Percentiles rank a stretch among this genome's conserved stretches.
Evolutionary conservation across 2,888 invertebrate species (phyloP).

Genomic region (Camponotus fellah): DNA sequence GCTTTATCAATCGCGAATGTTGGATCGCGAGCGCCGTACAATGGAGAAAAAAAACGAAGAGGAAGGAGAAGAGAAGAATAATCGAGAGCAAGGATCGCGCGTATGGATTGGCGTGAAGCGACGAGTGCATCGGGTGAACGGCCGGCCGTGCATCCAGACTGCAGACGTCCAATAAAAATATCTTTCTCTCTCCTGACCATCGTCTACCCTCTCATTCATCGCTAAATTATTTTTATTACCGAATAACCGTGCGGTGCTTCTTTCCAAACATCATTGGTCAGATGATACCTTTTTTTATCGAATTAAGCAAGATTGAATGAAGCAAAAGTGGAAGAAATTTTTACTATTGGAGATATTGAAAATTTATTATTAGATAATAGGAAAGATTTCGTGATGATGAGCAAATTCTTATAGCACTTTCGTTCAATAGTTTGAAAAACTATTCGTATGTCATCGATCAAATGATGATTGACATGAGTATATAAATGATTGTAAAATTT

Average conservation of each 20-base stretch:
- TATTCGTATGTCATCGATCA: not conserved
- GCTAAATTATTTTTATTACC: constrained; percentile 77
- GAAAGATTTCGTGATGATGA: not conserved
- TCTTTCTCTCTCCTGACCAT: constrained; percentile 70
- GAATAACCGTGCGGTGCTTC: constrained; percentile 58
- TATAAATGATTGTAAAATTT: not conserved
- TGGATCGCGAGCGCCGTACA: not conserved
- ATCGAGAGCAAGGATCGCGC: constrained; percentile 75
- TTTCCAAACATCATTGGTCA: constrained; percentile 58
- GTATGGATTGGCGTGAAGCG: constrained; percentile 72
- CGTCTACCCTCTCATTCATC: constrained; percentile 73
- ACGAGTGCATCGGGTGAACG: constrained; percentile 78
- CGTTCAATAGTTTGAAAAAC: not conserved
- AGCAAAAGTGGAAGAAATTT: constrained; percentile 2
- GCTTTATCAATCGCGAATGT: constrained; percentile 13
- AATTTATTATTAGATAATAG: not conserved
- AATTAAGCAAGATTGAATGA: constrained; percentile 48
- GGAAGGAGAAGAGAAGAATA: constrained; percentile 54
- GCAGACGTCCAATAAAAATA: constrained; percentile 84
- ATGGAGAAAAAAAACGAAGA: constrained; percentile 35
- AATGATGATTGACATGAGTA: not conserved
- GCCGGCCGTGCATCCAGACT: constrained; percentile 82
- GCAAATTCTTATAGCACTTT: constrained; percentile 46
- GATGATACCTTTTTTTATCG: constrained; percentile 55
- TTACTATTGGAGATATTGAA: not conserved